A percentile compares a stretch with the other conserved stretches of the same genome.
These are phyloP conservation scores for Ischnus inquisitorius DNA, from an alignment of 2,888 invertebrate species.

Conservation along the genomic window DNA sequence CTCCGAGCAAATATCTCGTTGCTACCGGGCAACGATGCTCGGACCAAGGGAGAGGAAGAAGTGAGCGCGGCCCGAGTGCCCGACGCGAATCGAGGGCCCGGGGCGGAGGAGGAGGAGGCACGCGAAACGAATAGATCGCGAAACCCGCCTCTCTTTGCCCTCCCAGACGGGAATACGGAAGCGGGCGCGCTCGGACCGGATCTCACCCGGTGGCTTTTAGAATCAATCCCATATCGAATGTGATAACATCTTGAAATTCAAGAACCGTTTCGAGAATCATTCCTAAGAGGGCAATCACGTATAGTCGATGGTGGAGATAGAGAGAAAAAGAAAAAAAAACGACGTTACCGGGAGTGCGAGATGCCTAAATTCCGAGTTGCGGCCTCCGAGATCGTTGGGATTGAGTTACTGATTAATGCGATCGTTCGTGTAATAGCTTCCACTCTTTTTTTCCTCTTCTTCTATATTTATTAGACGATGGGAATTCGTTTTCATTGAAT, in stretches of 20 bases:
- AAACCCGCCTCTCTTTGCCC: slow-evolving; percentile 25
- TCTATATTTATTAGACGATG: background rate
- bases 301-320: slow-evolving; percentile 17
- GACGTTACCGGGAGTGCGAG: slow-evolving; percentile 14
- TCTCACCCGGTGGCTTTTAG: slow-evolving; percentile 26
- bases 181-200: slow-evolving; percentile 46
- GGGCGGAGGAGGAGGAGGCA: slow-evolving; percentile 15
- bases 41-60: slow-evolving; percentile 30
- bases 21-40: background rate
- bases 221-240: slow-evolving; percentile 70
- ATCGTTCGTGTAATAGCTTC: slow-evolving; percentile 26
- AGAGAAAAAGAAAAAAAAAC: slow-evolving; percentile 11
- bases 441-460: background rate
- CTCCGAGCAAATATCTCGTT: slow-evolving; percentile 64
- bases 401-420: slow-evolving; percentile 36
- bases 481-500: slow-evolving; percentile 2
- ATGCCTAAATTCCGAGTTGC: slow-evolving; percentile 19
- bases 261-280: slow-evolving; percentile 67
- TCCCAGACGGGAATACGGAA: slow-evolving; percentile 69
- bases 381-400: background rate
- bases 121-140: slow-evolving; percentile 59
- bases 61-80: slow-evolving; percentile 18
- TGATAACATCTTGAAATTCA: slow-evolving; percentile 71
- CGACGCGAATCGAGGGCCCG: slow-evolving; percentile 54
- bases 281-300: slow-evolving; percentile 47